phyloP scores from a whole-genome alignment of 2,113 vertebrate species.

The Corythornis madagascariensis region DNA sequence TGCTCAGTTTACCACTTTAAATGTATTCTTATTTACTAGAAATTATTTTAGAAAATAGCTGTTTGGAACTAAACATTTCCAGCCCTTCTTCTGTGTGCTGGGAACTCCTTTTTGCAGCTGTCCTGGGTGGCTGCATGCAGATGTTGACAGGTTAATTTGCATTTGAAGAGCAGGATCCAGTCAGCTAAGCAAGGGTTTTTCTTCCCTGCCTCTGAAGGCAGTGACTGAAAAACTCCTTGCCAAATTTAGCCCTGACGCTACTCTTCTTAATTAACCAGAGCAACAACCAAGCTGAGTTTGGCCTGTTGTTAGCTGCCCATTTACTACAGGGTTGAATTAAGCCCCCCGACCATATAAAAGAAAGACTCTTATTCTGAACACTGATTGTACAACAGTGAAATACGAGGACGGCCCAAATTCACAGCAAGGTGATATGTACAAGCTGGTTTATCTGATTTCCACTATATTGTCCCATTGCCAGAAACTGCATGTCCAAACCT shows the following conservation, averaged over 20 bases:
- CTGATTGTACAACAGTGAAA: not conserved
- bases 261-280: slow-evolving; percentile 47
- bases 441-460: not conserved
- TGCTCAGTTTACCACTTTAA: slow-evolving; percentile 55
- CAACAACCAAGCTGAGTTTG: slow-evolving; percentile 25
- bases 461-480: not conserved
- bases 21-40: slow-evolving; percentile 66
- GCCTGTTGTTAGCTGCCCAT: slow-evolving; percentile 2
- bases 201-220: slow-evolving; percentile 52
- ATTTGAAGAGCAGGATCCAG: slow-evolving; percentile 66
- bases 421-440: not conserved
- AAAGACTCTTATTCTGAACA: not conserved
- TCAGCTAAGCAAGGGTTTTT: slow-evolving; percentile 49
- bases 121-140: slow-evolving; percentile 51
- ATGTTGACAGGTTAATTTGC: slow-evolving; percentile 69
- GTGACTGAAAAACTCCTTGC: slow-evolving; percentile 24
- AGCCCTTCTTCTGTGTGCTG: slow-evolving; percentile 23
- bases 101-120: slow-evolving; percentile 47
- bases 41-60: slow-evolving; percentile 63
- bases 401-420: not conserved
- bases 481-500: not conserved
- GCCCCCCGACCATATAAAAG: not conserved
- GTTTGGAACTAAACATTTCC: slow-evolving; percentile 49
- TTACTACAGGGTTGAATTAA: slow-evolving; percentile 38
- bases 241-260: slow-evolving; percentile 37